Base-by-base conservation (phyloP, 2,113 vertebrate genomes). In the Tetrax tetrax region DNA sequence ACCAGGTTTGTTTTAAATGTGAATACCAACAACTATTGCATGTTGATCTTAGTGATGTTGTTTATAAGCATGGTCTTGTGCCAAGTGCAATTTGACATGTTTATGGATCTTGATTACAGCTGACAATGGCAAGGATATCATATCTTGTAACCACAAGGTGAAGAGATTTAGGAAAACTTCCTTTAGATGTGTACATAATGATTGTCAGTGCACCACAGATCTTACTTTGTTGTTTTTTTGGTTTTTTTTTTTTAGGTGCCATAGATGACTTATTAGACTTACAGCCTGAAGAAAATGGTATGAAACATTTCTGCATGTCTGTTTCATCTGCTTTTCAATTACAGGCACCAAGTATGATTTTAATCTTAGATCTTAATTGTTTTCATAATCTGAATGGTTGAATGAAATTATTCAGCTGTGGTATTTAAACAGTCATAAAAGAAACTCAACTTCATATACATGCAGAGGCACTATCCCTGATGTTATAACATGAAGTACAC, bases 281-380 rank as follows among this genome's bases (percentile, higher is more conserved):
- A 81, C 98, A 98, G 51, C 95, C 97, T 13, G 97, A 97, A 56
- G 98, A 97, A 96, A 98, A 94, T 89, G 98, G 98, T 98, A 97
- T 66, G 95, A 93, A 84, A 56, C 37, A 10, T 45, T 78, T 83
- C 50, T 88, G 50, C 51, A 64, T 74, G 9, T 79, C 21, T 89
- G 6, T 89, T 93, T 96, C n/a, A 79, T 72, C 70, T 92, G 53
- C 77, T 87, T 93, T 94, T 59, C 41, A 53, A 2, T 85, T 66
- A 61, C 48, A 64, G 20, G 47, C 75, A 35, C 35, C 45, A 74
- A 84, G 37, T 74, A 16, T 66, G 60, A 41, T 75, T 86, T 85
- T 87, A 64, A 69, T 84, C 64, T 78, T 91, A 47, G 51, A 9
- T 82, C 54, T 76, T 81, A 50, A 41, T 78, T 93, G 48, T 47